Evolutionary conservation across 2,797 vertebrate genomes (phyloP), one percentile per base, ranked within the genome.

Genomic region (Pogonophryne albipinna): DNA sequence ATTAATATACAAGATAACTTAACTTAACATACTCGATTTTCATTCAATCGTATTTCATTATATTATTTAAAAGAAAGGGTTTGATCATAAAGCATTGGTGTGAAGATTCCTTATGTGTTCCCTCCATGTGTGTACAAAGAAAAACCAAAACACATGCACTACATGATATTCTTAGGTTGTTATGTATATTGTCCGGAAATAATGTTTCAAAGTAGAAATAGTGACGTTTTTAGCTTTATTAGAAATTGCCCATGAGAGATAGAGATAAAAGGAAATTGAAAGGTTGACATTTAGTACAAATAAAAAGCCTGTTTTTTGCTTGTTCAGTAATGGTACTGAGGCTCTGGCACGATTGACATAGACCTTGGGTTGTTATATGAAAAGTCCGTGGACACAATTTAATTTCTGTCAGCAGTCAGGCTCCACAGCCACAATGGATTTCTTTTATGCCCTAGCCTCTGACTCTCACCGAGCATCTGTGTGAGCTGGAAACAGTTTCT

Each of bases 331-430:
- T 85, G 50, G 64, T 69, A 82, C 79, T 67, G 65, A 83, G 68
- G 80, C 68, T 85, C 64, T 71, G 89, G 85, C 80, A 82, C 85
- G 91, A 91, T 89, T 89, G 92, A 91, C 90, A 92, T 83, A 91
- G 91, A 93, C 86, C 86, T 86, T 92, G 85, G 91, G 82, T 89
- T 91, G 85, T 87, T 90, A 78, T 93, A 91, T 93, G 91, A 94
- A 94, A 95, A 94, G 92, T 94, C 93, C 81, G 81, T 91, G 90
- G 90, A 93, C 89, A 93, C 92, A 94, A 94, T 95, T 95, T 94
- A 90, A 94, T 95, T 95, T 93, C 93, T 94, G 91, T 93, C 93
- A 92, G 91, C 82, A 89, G 85, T 91, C 83, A 89, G 89, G 82
- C 91, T 92, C 88, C 89, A 87, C 88, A 79, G 92, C 90, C 86